These are phyloP conservation scores for Drosophila insularis DNA, from an alignment of 1,140 invertebrate species.

Conservation along the genomic window DNA sequence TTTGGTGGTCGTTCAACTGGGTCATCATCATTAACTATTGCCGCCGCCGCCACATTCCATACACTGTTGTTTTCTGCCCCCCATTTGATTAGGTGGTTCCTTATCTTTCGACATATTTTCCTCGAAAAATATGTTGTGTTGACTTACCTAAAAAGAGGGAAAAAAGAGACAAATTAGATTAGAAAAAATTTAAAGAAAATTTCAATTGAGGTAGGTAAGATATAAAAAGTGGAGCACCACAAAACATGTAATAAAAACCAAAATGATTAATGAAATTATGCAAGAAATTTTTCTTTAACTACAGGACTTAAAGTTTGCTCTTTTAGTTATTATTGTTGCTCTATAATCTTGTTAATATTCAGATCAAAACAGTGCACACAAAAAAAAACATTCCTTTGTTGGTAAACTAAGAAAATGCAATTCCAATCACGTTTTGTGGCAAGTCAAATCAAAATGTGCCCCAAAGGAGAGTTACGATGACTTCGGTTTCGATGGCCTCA, in stretches of 20 bases:
- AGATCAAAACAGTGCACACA: conserved; percentile 45
- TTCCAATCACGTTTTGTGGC: conserved; percentile 1
- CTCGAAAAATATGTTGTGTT: background rate
- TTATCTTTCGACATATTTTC: background rate
- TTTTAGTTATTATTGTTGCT: too few species aligned
- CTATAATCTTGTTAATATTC: conserved; percentile 35
- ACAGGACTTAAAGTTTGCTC: too few species aligned
- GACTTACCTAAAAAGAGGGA: background rate
- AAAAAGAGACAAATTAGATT: background rate
- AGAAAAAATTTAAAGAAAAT: background rate
- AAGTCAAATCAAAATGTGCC: conserved; percentile 18
- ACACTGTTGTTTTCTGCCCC: conserved; percentile 11
- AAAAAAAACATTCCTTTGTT: conserved; percentile 18
- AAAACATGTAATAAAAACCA: too few species aligned
- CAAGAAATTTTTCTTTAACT: too few species aligned
- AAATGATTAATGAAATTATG: too few species aligned
- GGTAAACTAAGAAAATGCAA: conserved; percentile 4
- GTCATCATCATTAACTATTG: conserved; percentile 36
- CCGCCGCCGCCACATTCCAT: conserved; percentile 7
- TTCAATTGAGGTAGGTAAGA: background rate
- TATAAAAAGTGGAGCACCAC: background rate
- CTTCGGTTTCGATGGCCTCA: conserved; percentile 20
- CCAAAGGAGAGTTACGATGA: conserved; percentile 16
- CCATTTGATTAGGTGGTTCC: background rate
- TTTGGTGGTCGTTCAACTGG: conserved; percentile 44